Base-by-base conservation (phyloP, 1,140 invertebrate species). In the Archivesica marissinica region DNA sequence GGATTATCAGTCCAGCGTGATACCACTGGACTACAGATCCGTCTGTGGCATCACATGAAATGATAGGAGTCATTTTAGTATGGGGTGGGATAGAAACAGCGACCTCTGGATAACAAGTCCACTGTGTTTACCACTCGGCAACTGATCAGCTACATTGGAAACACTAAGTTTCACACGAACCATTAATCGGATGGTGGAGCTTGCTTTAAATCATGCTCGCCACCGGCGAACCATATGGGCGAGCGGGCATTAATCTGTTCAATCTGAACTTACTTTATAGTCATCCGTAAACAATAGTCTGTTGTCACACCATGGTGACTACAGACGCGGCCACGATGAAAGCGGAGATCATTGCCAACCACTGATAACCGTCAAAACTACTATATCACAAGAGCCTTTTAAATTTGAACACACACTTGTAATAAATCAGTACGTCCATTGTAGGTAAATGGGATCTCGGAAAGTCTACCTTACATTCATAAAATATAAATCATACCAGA, bases 371-470 rank as follows among this genome's bases (percentile, higher is more conserved):
- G 68, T 72, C 68, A 30, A 72, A 47, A 25, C 7, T 47, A 72
- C 50, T 78, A 78, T 64, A 78, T 78, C 76, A 78, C 35, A 4
- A 2, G 47, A 23, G 54, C 76, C 76, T 61, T 78, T 78, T 64
- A 64, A 78, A 64, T 78, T 78, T 78, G 30, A 78, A 78, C 76
- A 78, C 59, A 78, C n/a, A 9, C n/a, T 39, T 56, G 59, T 25
- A 25, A 59, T 78, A 78, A 78, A 78, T 78, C 76, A 78, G 4
- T 20, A 30, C n/a, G 35, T 38, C 38, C 76, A 61, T 78, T 78
- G 76, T 78, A 78, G 76, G 76, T 78, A 78, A 78, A 78, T 78
- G 76, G 20, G 54, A 78, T 44, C 66, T 78, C 35, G 23, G 54
- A 78, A 78, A 59, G 54, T 25, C n/a, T 78, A 44, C 11, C 41